Percentiles rank a stretch among this genome's conserved stretches.
These are phyloP conservation scores for Plestiodon gilberti DNA, from an alignment of 2,113 vertebrate genomes.

Conservation along the genomic window DNA sequence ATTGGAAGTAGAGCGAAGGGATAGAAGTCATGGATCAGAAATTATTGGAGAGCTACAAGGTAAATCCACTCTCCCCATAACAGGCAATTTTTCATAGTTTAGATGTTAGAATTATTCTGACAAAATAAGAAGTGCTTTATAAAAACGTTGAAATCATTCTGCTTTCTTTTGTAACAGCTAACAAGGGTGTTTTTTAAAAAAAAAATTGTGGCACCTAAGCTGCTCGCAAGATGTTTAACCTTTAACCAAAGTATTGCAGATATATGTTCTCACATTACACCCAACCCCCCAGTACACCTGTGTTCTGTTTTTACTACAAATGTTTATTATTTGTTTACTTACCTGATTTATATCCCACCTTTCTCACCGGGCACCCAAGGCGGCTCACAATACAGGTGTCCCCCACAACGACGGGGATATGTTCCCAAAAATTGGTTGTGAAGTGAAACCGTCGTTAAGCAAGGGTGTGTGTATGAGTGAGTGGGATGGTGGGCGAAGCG, in stretches of 20 bases:
- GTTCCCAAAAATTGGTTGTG: no score
- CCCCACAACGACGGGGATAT: no score
- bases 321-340: no score
- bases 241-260: not conserved
- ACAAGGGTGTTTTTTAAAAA: not conserved
- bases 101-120: not conserved
- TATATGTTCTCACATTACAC: not conserved
- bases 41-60: slow-evolving; percentile 96
- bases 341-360: no score
- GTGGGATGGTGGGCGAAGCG: no score
- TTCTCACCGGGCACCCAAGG: no score
- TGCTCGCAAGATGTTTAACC: not conserved
- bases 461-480: no score
- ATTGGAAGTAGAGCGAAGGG: slow-evolving; percentile 92
- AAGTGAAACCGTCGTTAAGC: no score
- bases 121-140: not conserved
- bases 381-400: no score
- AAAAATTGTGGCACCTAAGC: not conserved
- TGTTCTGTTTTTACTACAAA: not conserved
- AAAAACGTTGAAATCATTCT: not conserved
- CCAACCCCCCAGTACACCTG: no score
- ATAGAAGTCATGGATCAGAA: slow-evolving; percentile 93
- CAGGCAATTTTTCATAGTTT: not conserved
- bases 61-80: slow-evolving; percentile 63
- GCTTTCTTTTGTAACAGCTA: not conserved